These are phyloP conservation scores for Scolopax rusticola DNA, from an alignment of 2,797 vertebrate species.

Conservation along the genomic window DNA sequence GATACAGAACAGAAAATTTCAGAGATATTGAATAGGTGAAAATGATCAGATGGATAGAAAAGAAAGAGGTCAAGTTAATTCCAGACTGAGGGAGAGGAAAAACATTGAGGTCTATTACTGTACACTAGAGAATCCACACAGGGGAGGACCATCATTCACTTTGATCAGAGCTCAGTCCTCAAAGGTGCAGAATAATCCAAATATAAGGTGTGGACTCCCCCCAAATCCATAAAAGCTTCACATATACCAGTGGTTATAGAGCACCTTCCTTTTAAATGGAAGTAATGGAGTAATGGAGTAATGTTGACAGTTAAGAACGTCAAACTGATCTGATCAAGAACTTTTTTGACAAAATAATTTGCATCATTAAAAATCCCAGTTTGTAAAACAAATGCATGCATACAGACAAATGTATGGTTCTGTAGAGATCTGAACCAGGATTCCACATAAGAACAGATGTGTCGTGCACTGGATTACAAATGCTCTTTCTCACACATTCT, in stretches of 20 bases:
- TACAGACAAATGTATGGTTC: neutral
- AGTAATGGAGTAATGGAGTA: neutral
- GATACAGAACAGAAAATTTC: neutral
- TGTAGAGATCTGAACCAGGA: neutral
- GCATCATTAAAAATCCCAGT: neutral
- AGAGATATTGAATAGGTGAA: neutral
- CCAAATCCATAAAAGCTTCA: neutral
- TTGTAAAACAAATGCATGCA: neutral
- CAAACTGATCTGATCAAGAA: neutral
- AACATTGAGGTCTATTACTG: neutral
- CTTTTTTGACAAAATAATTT: neutral
- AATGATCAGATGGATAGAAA: neutral
- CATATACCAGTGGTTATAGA: neutral
- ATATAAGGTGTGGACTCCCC: neutral
- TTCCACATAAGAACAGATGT: neutral
- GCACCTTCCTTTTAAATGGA: neutral
- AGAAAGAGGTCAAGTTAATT: neutral
- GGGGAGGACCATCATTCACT: neutral
- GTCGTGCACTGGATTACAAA: neutral
- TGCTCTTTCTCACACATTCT: neutral
- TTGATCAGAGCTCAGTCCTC: neutral
- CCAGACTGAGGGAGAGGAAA: neutral
- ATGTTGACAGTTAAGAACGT: neutral
- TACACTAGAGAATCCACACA: neutral
- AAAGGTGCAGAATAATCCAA: neutral